These are phyloP conservation scores for Sebastes iracundus DNA, from an alignment of 2,797 vertebrate genomes.

Conservation along the genomic window DNA sequence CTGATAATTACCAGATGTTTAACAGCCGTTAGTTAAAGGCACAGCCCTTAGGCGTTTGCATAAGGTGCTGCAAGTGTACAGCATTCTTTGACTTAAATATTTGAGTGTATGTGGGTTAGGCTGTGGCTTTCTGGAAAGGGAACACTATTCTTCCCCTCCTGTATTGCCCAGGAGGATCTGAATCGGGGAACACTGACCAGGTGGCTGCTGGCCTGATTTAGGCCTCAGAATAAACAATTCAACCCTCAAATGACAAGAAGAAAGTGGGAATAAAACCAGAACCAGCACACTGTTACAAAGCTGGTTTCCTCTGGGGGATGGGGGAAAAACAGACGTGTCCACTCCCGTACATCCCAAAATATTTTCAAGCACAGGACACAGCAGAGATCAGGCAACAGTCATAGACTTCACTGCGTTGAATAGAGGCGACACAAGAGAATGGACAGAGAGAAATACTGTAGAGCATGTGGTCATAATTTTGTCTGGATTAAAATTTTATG, in stretches of 20 bases:
- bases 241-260: background rate
- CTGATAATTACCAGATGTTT: slow-evolving; percentile 30
- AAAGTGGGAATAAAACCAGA: background rate
- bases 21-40: background rate
- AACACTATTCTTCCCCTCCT: slow-evolving; percentile 3
- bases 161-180: slow-evolving; percentile 4
- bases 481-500: background rate
- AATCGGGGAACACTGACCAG: slow-evolving; percentile 23
- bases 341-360: background rate
- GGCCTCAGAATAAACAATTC: slow-evolving; percentile 6
- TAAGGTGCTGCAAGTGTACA: background rate
- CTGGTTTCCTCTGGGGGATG: background rate
- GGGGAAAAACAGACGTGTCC: background rate
- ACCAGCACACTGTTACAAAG: background rate
- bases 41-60: background rate
- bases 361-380: background rate
- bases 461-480: background rate
- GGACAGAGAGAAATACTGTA: background rate
- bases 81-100: background rate
- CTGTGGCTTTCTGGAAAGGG: slow-evolving; percentile 9
- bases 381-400: background rate
- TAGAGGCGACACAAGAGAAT: background rate
- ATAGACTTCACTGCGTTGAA: background rate
- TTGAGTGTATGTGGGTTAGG: slow-evolving; percentile 23
- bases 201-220: slow-evolving; percentile 42